phyloP scores from a whole-genome alignment of 2,888 invertebrate genomes.

The Calameuta filiformis region DNA sequence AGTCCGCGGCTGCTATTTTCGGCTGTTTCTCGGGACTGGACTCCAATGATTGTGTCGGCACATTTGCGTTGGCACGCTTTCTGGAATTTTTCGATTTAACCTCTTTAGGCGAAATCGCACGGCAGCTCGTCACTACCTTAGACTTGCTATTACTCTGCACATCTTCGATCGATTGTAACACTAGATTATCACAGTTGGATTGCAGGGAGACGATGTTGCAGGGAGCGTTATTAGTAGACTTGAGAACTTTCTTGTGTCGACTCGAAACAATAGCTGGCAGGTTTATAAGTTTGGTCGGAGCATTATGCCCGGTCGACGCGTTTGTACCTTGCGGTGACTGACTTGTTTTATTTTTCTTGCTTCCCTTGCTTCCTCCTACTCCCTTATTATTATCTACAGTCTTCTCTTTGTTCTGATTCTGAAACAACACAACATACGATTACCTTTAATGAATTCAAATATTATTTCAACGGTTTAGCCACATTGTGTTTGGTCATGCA shows the following conservation, averaged over 20 bases:
- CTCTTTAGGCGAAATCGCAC: slow-evolving; percentile 37
- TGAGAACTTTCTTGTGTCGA: slow-evolving; percentile 51
- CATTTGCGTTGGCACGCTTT: slow-evolving; percentile 53
- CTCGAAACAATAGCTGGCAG: slow-evolving; percentile 33
- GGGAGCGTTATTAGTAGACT: slow-evolving; percentile 36
- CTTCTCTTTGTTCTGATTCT: slow-evolving; percentile 58
- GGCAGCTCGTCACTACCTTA: slow-evolving; percentile 42
- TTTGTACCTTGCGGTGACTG: slow-evolving; percentile 55
- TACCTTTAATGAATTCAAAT: too few species aligned
- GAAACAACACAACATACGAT: slow-evolving; percentile 2
- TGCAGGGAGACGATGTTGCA: slow-evolving; percentile 53
- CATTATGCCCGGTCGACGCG: slow-evolving; percentile 31
- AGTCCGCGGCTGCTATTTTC: slow-evolving; percentile 40
- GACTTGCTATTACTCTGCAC: slow-evolving; percentile 45
- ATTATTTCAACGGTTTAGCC: too few species aligned
- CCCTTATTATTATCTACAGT: slow-evolving; percentile 44
- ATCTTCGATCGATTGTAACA: slow-evolving; percentile 51
- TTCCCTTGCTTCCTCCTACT: slow-evolving; percentile 42
- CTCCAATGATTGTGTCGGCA: slow-evolving; percentile 41
- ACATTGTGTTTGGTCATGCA: slow-evolving; percentile 16
- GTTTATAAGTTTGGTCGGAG: slow-evolving; percentile 34
- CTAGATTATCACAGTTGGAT: slow-evolving; percentile 63
- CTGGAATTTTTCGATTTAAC: slow-evolving; percentile 49
- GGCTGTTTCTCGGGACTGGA: slow-evolving; percentile 61
- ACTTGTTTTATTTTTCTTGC: slow-evolving; percentile 53